Base-by-base conservation (phyloP, 2,113 vertebrate genomes). In the Otolemur garnettii region DNA sequence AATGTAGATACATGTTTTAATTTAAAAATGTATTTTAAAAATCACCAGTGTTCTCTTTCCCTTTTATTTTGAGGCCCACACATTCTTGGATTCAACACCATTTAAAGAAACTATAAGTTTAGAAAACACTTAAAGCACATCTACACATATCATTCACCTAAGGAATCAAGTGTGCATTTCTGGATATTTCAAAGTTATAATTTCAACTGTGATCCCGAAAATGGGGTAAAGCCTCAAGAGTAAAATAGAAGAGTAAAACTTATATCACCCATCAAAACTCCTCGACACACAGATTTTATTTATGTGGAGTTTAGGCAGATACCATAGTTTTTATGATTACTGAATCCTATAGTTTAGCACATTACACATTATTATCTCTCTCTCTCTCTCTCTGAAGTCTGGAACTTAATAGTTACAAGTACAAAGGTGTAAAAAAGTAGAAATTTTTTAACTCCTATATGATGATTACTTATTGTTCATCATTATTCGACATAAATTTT, bases 61-160 rank as follows among this genome's bases (percentile, higher is more conserved):
- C 55, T 92, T 92, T 28, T 87, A 11, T 94, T 91, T 95, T 59
- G 38, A 95, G 64, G 45, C 7, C 18, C 26, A 94, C 68, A 53
- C 53, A 84, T 11, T 75, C 38, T 87, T 94, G 19, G 30, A 88
- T 83, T 86, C 82, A 71, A 30, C 38, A 71, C 38, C 50, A 60
- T 89, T 89, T 75, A 91, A 94, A 71, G 57, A 53, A 96, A 69
- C 30, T 91, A 60, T 75, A 94, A 88, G 93, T 93, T 95, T 78
- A 91, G 74, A 90, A 85, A 94, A 79, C 75, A 21, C 17, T 78
- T 82, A 83, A 93, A 86, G 28, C 13, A 35, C 8, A 83, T 35
- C 21, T 81, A 90, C 85, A 62, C 12, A 4, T 95, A 42, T 87
- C 97, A 95, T 96, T 97, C 94, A 93, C 62, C 50, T 69, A 96